phyloP scores from a whole-genome alignment of 2,888 invertebrate genomes.

The Sabatieria punctata region DNA sequence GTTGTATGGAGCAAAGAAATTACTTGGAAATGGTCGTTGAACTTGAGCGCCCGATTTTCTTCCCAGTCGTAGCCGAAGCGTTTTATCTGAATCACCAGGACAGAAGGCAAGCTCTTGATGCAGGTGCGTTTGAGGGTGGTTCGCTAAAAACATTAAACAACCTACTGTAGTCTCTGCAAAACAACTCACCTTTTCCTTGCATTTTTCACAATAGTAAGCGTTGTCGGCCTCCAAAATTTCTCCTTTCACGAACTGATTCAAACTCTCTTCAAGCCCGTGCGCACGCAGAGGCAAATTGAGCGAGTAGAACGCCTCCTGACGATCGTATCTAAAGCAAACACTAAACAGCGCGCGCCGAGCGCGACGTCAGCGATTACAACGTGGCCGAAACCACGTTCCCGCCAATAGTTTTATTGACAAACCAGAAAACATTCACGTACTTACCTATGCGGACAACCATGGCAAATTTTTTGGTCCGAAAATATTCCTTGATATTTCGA shows the following conservation, averaged over 20 bases:
- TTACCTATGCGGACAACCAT: slow-evolving; percentile 40
- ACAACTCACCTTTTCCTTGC: slow-evolving; percentile 36
- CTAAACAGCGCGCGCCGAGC: no score
- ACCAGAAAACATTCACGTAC: slow-evolving; percentile 2
- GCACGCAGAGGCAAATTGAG: slow-evolving; percentile 36
- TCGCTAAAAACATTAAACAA: slow-evolving; percentile 26
- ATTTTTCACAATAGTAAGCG: slow-evolving; percentile 42
- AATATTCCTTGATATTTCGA: slow-evolving; percentile 39
- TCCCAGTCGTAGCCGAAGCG: slow-evolving; percentile 42
- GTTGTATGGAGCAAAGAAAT: no score
- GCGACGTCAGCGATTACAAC: no score
- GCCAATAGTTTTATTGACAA: background rate
- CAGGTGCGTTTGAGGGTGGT: slow-evolving; percentile 39
- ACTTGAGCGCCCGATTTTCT: slow-evolving; percentile 38
- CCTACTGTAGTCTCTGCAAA: background rate
- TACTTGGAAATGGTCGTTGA: slow-evolving; percentile 40
- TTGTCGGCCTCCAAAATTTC: slow-evolving; percentile 42
- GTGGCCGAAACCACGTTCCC: background rate
- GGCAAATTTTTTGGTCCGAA: slow-evolving; percentile 41
- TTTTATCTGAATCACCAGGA: slow-evolving; percentile 41
- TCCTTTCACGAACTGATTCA: slow-evolving; percentile 41
- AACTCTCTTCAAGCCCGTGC: slow-evolving; percentile 36
- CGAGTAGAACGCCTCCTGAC: slow-evolving; percentile 39
- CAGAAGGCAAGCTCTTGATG: slow-evolving; percentile 38
- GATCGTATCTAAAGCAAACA: slow-evolving; percentile 39